These are phyloP conservation scores for Condylura cristata DNA, from an alignment of 2,113 vertebrate species.

Conservation along the genomic window DNA sequence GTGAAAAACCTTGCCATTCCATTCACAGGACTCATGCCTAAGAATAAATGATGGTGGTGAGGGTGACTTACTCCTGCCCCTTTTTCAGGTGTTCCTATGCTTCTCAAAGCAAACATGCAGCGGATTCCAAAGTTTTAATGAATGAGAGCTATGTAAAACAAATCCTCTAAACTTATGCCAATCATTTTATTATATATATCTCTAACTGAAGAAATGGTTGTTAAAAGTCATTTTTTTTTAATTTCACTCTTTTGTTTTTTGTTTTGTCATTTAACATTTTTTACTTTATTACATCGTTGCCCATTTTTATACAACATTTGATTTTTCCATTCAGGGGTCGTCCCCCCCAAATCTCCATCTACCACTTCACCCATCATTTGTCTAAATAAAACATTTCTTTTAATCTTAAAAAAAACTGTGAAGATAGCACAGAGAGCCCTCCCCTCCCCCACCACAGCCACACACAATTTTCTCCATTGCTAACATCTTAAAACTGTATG, in stretches of 20 bases:
- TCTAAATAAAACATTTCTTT: background rate
- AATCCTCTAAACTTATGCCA: background rate
- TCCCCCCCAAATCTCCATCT: too few species aligned
- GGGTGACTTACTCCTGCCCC: background rate
- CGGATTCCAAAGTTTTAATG: background rate
- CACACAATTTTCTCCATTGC: background rate
- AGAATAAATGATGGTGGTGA: too few species aligned
- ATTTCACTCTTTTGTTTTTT: background rate
- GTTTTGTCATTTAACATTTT: too few species aligned
- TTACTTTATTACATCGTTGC: too few species aligned
- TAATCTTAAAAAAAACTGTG: background rate
- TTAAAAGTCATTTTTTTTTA: background rate
- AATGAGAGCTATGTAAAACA: background rate
- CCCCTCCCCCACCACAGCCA: rapidly evolving
- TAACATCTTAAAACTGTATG: background rate
- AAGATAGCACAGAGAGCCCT: background rate
- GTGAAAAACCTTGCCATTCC: background rate
- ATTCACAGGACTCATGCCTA: background rate
- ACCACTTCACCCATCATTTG: background rate
- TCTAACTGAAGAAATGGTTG: background rate
- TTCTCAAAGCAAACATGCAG: background rate
- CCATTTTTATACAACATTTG: too few species aligned
- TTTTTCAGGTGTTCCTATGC: background rate
- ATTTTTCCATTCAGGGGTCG: too few species aligned
- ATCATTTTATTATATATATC: background rate